phyloP scores from a whole-genome alignment of 2,888 invertebrate species.

The Cerastis rubricosa region DNA sequence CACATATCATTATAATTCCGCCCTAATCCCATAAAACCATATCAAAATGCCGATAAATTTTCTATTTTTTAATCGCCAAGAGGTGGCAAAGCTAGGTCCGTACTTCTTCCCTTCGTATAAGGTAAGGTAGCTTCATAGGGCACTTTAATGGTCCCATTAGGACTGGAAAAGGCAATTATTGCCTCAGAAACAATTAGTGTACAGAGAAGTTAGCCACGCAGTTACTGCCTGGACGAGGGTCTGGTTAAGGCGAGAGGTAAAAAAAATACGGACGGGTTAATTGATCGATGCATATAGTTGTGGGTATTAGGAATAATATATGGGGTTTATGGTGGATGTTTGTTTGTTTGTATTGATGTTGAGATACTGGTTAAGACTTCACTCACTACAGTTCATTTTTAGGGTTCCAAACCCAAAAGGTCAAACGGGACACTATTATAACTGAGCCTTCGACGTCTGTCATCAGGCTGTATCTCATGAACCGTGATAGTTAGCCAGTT shows the following conservation, averaged over 20 bases:
- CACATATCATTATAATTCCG: conserved; percentile 21
- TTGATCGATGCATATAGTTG: conserved; percentile 54
- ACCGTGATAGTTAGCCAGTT: too few species aligned
- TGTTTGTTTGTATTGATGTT: conserved; percentile 29
- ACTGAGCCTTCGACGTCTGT: too few species aligned
- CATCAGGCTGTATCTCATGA: too few species aligned
- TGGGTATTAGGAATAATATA: conserved; percentile 22
- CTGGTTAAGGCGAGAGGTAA: conserved; percentile 43
- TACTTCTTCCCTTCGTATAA: conserved; percentile 55
- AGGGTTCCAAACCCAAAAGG: too few species aligned
- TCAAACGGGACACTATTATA: too few species aligned
- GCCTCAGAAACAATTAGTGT: conserved; percentile 79
- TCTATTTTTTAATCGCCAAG: conserved; percentile 50
- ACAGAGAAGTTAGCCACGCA: conserved; percentile 43
- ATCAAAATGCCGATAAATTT: conserved; percentile 50
- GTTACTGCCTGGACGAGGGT: conserved; percentile 10
- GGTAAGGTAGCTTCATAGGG: conserved; percentile 61
- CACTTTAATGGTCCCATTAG: conserved; percentile 78
- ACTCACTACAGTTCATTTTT: too few species aligned
- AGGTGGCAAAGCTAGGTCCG: conserved; percentile 66
- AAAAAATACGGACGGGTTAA: conserved; percentile 48
- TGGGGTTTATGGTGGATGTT: background rate
- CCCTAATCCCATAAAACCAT: conserved; percentile 43
- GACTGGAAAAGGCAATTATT: conserved; percentile 80
- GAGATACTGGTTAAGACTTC: background rate